Evolutionary conservation across 2,113 vertebrate species (phyloP).

Genomic region (Mastomys natalensis): DNA sequence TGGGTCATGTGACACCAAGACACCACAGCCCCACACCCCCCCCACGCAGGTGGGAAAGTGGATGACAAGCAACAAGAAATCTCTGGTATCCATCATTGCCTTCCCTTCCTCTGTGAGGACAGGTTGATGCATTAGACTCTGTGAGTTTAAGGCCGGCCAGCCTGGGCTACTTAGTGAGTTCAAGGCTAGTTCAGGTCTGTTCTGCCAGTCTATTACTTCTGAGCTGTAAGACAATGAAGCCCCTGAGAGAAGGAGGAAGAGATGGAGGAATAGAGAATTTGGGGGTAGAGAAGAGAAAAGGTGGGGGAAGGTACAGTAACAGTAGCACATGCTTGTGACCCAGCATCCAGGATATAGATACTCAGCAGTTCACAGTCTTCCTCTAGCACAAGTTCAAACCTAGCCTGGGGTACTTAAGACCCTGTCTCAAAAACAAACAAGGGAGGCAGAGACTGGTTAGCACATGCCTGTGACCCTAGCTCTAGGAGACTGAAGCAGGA

Average conservation of each 20-base stretch:
- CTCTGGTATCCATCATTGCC: fast-evolving
- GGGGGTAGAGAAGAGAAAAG: not conserved
- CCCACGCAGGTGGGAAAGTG: not conserved
- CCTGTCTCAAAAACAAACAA: not conserved
- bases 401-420: not conserved
- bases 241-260: not conserved
- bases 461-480: not conserved
- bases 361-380: not conserved
- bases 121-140: not conserved
- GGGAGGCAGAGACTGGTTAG: not conserved
- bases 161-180: not conserved
- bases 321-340: not conserved
- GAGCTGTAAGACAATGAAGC: not conserved
- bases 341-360: not conserved
- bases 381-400: not conserved
- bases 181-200: not conserved
- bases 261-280: not conserved
- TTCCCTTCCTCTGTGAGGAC: not conserved
- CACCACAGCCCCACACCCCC: no score
- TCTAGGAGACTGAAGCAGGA: not conserved
- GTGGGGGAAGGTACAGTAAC: not conserved
- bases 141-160: not conserved
- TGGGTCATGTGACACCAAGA: not conserved
- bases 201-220: fast-evolving
- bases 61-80: not conserved